Evolutionary conservation across 2,113 vertebrate species (phyloP).

Genomic region (Dissostichus mawsoni): DNA sequence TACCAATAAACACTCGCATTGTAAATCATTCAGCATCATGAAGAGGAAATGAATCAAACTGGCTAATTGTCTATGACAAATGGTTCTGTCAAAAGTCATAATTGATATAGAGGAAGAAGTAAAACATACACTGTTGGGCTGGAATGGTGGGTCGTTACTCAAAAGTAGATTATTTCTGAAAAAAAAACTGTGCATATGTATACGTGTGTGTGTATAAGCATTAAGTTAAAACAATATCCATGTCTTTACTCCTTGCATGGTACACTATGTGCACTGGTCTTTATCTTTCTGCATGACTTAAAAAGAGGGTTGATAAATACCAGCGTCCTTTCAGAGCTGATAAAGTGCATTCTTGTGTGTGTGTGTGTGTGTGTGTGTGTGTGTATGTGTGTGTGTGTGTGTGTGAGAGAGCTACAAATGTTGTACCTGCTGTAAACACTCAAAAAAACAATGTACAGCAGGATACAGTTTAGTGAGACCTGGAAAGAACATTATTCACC

Average conservation of each 20-base stretch:
- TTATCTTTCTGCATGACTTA: slow-evolving; percentile 51
- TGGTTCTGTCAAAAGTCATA: slow-evolving; percentile 19
- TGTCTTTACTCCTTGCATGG: slow-evolving; percentile 30
- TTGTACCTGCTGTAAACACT: not conserved
- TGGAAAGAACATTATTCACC: not conserved
- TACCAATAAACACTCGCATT: not conserved
- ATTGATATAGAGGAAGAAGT: not conserved
- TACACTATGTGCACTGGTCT: slow-evolving; percentile 26
- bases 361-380: not conserved
- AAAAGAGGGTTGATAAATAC: slow-evolving; percentile 43
- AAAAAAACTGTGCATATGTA: not conserved
- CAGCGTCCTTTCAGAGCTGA: slow-evolving; percentile 12
- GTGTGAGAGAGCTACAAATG: not conserved
- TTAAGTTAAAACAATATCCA: slow-evolving; percentile 14
- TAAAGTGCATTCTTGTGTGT: slow-evolving; percentile 22
- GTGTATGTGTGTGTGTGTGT: no score
- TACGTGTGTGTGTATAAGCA: not conserved
- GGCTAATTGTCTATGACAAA: slow-evolving; percentile 33
- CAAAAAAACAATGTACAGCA: not conserved
- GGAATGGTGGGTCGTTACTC: not conserved
- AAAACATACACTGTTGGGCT: slow-evolving; percentile 29
- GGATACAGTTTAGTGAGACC: not conserved
- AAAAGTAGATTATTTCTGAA: not conserved
- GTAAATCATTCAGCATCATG: slow-evolving; percentile 17
- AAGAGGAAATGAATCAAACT: slow-evolving; percentile 11